Conservation (phyloP, 2,888 invertebrate genomes). For the Pyrrhia umbra region DNA sequence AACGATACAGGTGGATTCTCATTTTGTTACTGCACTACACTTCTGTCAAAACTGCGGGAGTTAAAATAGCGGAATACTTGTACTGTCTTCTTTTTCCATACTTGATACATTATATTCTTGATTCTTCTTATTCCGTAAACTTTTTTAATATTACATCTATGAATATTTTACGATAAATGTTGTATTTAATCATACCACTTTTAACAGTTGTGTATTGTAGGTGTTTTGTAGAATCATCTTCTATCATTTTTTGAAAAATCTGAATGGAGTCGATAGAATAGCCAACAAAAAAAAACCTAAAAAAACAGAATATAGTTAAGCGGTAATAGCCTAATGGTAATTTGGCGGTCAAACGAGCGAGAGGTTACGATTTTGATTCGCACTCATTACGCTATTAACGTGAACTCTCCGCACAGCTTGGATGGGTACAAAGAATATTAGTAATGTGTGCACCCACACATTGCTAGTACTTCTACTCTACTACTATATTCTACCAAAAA, state of each 20-base stretch:
- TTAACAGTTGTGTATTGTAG: neutral
- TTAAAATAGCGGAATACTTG: neutral
- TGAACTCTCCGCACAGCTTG: neutral
- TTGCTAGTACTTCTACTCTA: slow-evolving; percentile 1
- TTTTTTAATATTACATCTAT: too few relatives aligned
- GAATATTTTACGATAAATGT: neutral
- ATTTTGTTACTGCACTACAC: neutral
- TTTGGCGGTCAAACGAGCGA: neutral
- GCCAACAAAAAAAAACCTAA: neutral
- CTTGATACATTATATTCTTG: neutral
- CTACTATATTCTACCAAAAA: neutral
- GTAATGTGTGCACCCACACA: neutral
- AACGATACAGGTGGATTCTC: neutral
- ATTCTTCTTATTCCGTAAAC: neutral
- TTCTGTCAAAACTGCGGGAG: slow-evolving; percentile 15
- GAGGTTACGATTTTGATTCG: too few relatives aligned
- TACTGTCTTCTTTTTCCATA: neutral
- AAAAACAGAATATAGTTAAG: slow-evolving; percentile 4
- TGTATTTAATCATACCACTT: neutral
- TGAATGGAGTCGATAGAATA: neutral
- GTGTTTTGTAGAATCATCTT: too few relatives aligned
- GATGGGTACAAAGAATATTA: neutral
- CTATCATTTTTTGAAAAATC: neutral
- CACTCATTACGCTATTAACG: neutral
- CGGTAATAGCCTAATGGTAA: neutral